Conservation (phyloP, 1,140 invertebrate genomes). For the Spodoptera frugiperda region DNA sequence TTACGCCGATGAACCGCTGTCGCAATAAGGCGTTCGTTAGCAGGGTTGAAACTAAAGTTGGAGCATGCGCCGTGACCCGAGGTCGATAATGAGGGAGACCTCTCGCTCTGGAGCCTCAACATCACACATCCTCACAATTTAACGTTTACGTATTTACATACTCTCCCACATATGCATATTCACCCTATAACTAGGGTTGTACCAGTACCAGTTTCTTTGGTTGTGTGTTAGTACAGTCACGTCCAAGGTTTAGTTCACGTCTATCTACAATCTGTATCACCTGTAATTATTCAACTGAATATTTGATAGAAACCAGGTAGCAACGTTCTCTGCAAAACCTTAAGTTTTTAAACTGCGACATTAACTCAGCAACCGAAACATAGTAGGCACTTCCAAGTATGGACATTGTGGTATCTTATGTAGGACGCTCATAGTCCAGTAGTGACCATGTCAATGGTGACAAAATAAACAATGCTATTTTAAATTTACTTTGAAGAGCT, state of each 20-base stretch:
- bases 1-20: constrained; percentile 83
- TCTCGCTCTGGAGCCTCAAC: constrained; percentile 78
- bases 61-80: constrained; percentile 84
- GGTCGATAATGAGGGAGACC: constrained; percentile 84
- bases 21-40: constrained; percentile 84
- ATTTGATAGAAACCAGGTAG: too few relatives aligned
- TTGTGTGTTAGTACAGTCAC: constrained; percentile 1
- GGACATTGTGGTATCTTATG: too few relatives aligned
- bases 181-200: constrained; percentile 69
- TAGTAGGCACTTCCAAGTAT: too few relatives aligned
- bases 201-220: neutral
- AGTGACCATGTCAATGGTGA: too few relatives aligned
- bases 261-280: too few relatives aligned
- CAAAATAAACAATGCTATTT: too few relatives aligned
- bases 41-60: constrained; percentile 65
- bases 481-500: too few relatives aligned
- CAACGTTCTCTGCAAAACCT: too few relatives aligned
- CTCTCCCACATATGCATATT: constrained; percentile 83
- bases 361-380: too few relatives aligned
- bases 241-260: neutral
- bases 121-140: constrained; percentile 84
- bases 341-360: too few relatives aligned
- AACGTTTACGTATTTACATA: constrained; percentile 85
- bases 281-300: too few relatives aligned
- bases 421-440: too few relatives aligned